These are phyloP conservation scores for Aphidoletes aphidimyza DNA, from an alignment of 2,888 invertebrate species.

Conservation along the genomic window DNA sequence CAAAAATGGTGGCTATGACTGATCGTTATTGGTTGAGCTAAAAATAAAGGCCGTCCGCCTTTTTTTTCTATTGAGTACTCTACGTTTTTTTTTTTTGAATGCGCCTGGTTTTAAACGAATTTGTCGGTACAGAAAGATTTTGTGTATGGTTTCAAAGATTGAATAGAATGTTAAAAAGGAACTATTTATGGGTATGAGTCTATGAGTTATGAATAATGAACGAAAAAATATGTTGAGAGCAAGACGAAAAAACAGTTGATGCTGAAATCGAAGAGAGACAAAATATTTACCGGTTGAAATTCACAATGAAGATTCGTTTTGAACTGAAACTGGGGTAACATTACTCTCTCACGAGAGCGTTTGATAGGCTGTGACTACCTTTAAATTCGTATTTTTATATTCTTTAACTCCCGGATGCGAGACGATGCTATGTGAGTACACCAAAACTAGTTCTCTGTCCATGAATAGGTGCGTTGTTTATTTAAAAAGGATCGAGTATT, in stretches of 20 bases:
- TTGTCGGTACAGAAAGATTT: not conserved
- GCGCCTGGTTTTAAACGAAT: not conserved
- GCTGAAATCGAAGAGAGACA: not conserved
- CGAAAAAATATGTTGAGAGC: not conserved
- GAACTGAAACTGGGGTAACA: not conserved
- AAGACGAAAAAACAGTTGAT: too few species aligned
- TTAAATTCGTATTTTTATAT: not conserved
- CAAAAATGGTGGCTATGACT: constrained; percentile 33
- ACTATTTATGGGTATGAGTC: too few species aligned
- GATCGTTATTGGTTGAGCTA: not conserved
- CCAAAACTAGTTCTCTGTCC: constrained; percentile 10
- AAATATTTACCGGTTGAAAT: constrained; percentile 33
- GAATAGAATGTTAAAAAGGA: not conserved
- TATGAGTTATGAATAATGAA: too few species aligned
- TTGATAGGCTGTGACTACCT: not conserved
- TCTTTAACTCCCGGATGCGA: not conserved
- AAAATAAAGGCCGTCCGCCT: constrained; percentile 19
- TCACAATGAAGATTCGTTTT: not conserved
- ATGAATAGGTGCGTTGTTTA: not conserved
- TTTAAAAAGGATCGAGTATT: too few species aligned
- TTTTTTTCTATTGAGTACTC: constrained; percentile 25
- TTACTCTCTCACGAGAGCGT: not conserved
- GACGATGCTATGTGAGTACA: not conserved
- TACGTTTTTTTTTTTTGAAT: not conserved
- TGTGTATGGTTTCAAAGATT: not conserved